These are phyloP conservation scores for Callipepla californica DNA, from an alignment of 2,113 vertebrate genomes.

Conservation along the genomic window DNA sequence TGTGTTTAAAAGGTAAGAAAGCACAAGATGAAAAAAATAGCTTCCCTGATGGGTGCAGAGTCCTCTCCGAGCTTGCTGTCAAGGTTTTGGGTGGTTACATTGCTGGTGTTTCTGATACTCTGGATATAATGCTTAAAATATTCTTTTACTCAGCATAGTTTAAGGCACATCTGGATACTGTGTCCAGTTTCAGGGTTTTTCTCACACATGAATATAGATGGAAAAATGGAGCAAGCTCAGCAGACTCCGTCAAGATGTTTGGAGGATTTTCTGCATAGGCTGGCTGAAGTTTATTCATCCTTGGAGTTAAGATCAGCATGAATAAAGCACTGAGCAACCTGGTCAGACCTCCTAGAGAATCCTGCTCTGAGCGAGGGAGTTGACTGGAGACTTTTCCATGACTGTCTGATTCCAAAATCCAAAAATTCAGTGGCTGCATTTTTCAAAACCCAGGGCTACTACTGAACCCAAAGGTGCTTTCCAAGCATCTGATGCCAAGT, in stretches of 20 bases:
- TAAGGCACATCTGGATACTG: neutral
- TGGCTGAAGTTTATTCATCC: neutral
- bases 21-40: neutral
- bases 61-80: neutral
- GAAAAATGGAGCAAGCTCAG: neutral
- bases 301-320: neutral
- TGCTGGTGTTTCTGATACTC: neutral
- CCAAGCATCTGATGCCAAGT: neutral
- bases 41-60: neutral
- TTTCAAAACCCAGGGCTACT: neutral
- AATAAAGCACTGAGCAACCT: neutral
- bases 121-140: neutral
- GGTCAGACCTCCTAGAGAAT: neutral
- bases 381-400: neutral
- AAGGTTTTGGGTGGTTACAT: neutral
- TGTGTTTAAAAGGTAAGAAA: neutral
- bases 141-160: neutral
- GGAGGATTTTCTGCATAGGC: neutral
- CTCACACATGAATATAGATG: neutral
- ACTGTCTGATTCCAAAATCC: neutral
- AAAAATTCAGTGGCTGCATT: neutral
- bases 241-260: neutral
- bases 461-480: neutral
- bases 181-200: neutral
- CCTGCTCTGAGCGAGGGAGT: neutral